Percentiles rank a stretch among this genome's conserved stretches.
Evolutionary conservation across 2,888 invertebrate species (phyloP).

Genomic region (Ommatoiulus sabulosus): DNA sequence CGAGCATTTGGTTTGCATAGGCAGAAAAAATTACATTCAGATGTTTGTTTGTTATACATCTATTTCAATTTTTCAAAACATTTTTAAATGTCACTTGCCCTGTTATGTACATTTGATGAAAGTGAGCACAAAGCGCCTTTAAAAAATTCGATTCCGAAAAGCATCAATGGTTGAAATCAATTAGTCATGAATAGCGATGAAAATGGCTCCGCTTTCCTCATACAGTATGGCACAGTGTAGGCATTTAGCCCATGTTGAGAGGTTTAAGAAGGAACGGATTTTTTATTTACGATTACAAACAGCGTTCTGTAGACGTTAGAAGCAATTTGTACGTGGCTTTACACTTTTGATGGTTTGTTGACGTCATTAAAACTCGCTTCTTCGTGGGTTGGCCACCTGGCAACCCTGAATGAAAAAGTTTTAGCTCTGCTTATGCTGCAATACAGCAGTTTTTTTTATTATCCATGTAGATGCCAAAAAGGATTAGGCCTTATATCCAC

Average conservation of each 20-base stretch:
- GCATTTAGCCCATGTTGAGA: neutral
- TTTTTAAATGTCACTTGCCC: no score
- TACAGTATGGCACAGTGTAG: no score
- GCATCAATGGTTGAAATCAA: no score
- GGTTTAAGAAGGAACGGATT: neutral
- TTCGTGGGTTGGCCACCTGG: neutral
- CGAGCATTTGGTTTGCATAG: no score
- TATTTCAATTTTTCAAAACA: neutral
- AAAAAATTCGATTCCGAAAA: no score
- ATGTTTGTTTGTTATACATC: no score
- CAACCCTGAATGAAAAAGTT: neutral
- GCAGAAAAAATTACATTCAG: no score
- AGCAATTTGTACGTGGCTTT: slow-evolving; percentile 26
- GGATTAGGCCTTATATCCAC: no score
- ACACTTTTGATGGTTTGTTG: slow-evolving; percentile 37
- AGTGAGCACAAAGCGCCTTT: no score
- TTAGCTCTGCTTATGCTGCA: neutral
- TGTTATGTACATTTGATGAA: no score
- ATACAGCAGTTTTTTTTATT: neutral
- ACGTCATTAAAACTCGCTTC: slow-evolving; percentile 4
- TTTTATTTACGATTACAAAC: neutral
- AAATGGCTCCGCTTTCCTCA: no score
- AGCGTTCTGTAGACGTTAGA: neutral
- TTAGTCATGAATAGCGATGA: no score
- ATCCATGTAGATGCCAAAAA: neutral